Conservation (phyloP, 2,113 vertebrate genomes). For the Hydropotes inermis region DNA sequence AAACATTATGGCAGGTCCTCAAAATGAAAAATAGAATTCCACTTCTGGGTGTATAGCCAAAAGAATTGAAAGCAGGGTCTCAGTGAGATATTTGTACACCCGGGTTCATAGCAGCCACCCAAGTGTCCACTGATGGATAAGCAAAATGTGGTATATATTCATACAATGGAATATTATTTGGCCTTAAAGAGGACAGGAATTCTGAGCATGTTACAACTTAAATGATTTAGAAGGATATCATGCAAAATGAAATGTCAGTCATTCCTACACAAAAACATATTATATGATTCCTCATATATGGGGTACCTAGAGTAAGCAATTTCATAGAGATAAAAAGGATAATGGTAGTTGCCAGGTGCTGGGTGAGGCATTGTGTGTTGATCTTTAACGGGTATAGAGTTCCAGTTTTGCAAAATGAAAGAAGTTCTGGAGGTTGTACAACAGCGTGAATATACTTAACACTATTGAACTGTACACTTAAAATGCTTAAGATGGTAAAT, state of each 20-base stretch:
- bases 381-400: neutral
- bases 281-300: neutral
- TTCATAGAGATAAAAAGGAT: neutral
- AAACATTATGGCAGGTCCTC: neutral
- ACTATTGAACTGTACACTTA: neutral
- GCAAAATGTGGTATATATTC: neutral
- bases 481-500: neutral
- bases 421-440: neutral
- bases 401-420: neutral
- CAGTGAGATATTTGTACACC: neutral
- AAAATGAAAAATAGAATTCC: neutral
- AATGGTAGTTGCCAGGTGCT: neutral
- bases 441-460: neutral
- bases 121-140: neutral
- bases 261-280: neutral
- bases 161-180: neutral
- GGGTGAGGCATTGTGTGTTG: neutral
- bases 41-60: neutral
- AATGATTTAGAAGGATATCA: neutral
- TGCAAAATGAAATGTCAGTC: neutral
- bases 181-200: neutral
- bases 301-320: neutral
- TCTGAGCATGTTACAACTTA: neutral
- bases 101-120: neutral
- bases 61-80: neutral